Percentiles rank a stretch among this genome's conserved stretches.
Conservation (phyloP, 2,888 invertebrate genomes). For the Lasioglossum vierecki region DNA sequence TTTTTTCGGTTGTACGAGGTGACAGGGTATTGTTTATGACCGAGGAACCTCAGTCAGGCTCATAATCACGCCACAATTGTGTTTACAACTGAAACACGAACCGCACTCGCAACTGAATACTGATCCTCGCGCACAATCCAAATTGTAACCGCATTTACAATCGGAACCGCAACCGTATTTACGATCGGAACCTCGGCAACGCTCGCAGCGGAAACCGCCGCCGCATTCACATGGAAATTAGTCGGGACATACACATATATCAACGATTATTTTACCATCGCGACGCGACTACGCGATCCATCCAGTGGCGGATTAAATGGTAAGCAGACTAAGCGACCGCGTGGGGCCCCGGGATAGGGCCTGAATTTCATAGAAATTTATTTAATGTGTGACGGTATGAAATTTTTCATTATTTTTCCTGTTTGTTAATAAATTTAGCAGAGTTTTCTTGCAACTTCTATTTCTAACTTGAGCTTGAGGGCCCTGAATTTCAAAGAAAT, state of each 20-base stretch:
- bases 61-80: background rate
- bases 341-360: no score
- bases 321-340: no score
- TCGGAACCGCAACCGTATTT: conserved; percentile 6
- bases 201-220: background rate
- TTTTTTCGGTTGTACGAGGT: background rate
- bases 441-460: no score
- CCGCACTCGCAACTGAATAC: conserved; percentile 2
- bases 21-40: background rate
- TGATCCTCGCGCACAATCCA: background rate
- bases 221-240: conserved; percentile 10
- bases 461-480: no score
- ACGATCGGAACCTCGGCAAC: conserved; percentile 3
- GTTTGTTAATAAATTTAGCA: no score
- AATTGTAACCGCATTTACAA: conserved; percentile 12
- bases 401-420: no score
- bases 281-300: background rate
- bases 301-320: no score
- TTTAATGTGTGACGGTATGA: no score
- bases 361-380: no score
- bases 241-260: background rate
- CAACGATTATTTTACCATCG: background rate
- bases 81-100: background rate
- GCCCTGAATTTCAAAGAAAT: no score
- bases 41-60: background rate